phyloP scores from a whole-genome alignment of 2,113 vertebrate species.

The Syngnathus scovelli region DNA sequence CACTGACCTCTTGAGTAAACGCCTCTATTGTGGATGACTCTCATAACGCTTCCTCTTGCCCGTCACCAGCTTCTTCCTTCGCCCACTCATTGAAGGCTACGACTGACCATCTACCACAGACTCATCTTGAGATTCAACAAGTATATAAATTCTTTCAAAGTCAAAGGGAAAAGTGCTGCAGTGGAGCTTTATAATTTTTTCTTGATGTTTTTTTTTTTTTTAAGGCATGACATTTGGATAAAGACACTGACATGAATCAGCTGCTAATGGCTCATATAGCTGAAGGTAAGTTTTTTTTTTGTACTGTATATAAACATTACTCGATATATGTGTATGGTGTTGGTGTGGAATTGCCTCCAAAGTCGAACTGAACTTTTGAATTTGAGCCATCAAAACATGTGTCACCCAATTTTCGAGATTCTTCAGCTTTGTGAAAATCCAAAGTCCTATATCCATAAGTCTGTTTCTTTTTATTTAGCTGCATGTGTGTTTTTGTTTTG shows the following conservation, averaged over 20 bases:
- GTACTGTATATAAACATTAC: background rate
- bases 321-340: background rate
- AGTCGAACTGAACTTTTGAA: background rate
- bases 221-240: slow-evolving; percentile 7
- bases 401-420: too few species aligned
- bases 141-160: background rate
- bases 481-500: too few species aligned
- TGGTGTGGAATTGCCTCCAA: background rate
- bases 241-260: slow-evolving; percentile 21
- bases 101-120: background rate
- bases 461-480: too few species aligned
- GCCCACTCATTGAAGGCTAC: background rate
- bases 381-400: too few species aligned
- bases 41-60: background rate
- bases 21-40: slow-evolving; percentile 28
- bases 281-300: slow-evolving; percentile 46
- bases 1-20: slow-evolving; percentile 32
- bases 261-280: slow-evolving; percentile 21
- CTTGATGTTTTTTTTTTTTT: slow-evolving; percentile 15
- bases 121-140: background rate
- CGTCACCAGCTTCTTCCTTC: slow-evolving; percentile 1
- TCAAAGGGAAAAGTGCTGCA: slow-evolving; percentile 2
- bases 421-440: too few species aligned
- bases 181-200: background rate
- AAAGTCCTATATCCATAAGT: too few species aligned